Evolutionary conservation across 2,113 vertebrate genomes (phyloP).

Genomic region (Dicerorhinus sumatrensis): DNA sequence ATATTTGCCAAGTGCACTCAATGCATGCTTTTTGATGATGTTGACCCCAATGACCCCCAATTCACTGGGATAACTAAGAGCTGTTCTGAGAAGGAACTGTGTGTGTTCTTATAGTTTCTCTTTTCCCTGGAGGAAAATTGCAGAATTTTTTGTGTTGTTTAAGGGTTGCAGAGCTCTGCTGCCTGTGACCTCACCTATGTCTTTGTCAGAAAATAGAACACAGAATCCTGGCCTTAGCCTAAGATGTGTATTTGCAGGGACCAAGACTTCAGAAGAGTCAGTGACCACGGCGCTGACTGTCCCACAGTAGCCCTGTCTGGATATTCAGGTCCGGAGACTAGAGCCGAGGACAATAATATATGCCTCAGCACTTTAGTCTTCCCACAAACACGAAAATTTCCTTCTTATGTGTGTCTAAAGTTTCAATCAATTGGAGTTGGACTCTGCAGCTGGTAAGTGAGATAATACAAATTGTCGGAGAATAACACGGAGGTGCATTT

Average conservation of each 20-base stretch:
- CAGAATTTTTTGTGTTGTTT: constrained; percentile 6
- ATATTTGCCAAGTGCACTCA: not conserved
- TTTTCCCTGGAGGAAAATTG: constrained; percentile 19
- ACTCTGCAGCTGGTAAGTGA: not conserved
- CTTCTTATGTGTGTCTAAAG: not conserved
- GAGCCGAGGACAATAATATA: not conserved
- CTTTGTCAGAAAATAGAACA: constrained; percentile 46
- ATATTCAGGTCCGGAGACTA: not conserved
- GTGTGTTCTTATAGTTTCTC: not conserved
- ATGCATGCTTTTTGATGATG: not conserved
- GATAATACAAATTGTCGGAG: not conserved
- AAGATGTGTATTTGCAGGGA: not conserved
- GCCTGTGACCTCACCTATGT: not conserved
- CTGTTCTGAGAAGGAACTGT: not conserved
- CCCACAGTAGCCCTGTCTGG: not conserved
- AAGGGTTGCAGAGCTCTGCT: not conserved
- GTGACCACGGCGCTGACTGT: not conserved
- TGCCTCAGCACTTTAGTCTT: not conserved
- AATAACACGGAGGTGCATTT: not conserved
- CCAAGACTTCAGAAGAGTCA: not conserved
- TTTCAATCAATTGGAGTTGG: not conserved
- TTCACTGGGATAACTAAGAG: not conserved
- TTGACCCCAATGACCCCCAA: not conserved
- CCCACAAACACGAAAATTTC: not conserved
- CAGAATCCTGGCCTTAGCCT: not conserved